Evolutionary conservation across 92 coral and sea anemone genomes (phyloP).

Genomic region (Meandrina meandrites): DNA sequence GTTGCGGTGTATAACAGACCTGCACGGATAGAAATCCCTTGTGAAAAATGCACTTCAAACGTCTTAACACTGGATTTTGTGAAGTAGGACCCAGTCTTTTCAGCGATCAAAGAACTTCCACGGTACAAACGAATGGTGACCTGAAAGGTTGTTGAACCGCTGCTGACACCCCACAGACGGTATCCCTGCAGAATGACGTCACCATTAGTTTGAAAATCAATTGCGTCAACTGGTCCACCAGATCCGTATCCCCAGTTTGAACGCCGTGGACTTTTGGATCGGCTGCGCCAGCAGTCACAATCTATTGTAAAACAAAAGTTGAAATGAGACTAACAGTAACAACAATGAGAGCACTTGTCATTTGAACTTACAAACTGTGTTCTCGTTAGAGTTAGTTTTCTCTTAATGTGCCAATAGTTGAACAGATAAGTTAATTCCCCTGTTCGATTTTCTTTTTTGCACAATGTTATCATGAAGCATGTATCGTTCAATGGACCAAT

Average conservation of each 20-base stretch:
- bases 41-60: slow-evolving; percentile 44
- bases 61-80: slow-evolving; percentile 18
- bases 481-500: too few species aligned
- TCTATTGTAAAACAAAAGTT: neutral
- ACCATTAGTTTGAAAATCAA: slow-evolving; percentile 31
- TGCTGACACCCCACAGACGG: slow-evolving; percentile 30
- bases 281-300: slow-evolving; percentile 46
- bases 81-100: slow-evolving; percentile 45
- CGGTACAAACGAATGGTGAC: slow-evolving; percentile 40
- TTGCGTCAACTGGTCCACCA: neutral
- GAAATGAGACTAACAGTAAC: neutral
- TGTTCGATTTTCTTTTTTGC: too few species aligned
- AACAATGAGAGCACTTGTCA: neutral
- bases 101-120: slow-evolving; percentile 35
- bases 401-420: too few species aligned
- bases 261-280: neutral
- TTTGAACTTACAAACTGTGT: too few species aligned
- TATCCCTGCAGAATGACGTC: slow-evolving; percentile 25
- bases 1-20: slow-evolving; percentile 38
- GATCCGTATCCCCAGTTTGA: neutral
- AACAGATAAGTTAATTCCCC: too few species aligned
- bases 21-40: slow-evolving; percentile 13
- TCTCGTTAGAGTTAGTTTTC: too few species aligned
- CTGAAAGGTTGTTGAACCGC: slow-evolving; percentile 15
- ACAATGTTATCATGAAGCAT: too few species aligned